phyloP scores from a whole-genome alignment of 2,888 invertebrate genomes.

The Dexiosoma caninum region DNA sequence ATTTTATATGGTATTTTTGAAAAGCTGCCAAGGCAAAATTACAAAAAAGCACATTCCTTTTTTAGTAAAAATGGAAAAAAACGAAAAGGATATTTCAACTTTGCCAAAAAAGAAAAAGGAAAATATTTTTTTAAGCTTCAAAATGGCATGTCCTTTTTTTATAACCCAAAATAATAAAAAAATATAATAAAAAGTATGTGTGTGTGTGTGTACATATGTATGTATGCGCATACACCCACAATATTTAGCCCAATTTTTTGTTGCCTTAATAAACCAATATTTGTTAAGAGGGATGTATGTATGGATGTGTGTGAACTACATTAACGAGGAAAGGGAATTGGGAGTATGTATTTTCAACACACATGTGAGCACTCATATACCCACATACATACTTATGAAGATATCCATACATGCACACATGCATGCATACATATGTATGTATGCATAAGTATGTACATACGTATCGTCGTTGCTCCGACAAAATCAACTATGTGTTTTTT shows the following conservation, averaged over 20 bases:
- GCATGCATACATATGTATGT: too few species aligned
- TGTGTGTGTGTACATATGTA: not conserved
- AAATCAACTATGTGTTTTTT: too few species aligned
- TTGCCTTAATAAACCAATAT: conserved; percentile 36
- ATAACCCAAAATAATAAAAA: conserved; percentile 34
- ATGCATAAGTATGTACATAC: too few species aligned
- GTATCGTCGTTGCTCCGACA: too few species aligned
- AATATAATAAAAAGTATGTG: not conserved
- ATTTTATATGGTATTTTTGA: conserved; percentile 60
- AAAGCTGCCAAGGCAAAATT: conserved; percentile 60
- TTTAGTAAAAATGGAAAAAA: conserved; percentile 37
- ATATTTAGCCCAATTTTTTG: conserved; percentile 55
- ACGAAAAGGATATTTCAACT: conserved; percentile 48
- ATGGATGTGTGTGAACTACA: not conserved
- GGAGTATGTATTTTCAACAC: not conserved
- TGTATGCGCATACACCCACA: conserved; percentile 25
- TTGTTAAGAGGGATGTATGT: not conserved
- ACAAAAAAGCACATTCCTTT: conserved; percentile 33
- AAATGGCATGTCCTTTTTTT: conserved; percentile 60
- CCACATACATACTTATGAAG: not conserved
- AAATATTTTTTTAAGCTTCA: conserved; percentile 53
- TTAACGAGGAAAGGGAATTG: not conserved
- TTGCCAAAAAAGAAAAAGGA: conserved; percentile 50
- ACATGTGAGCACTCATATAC: not conserved
- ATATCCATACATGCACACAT: not conserved